Evolutionary conservation across 2,113 vertebrate species (phyloP).

Genomic region (Peromyscus leucopus): DNA sequence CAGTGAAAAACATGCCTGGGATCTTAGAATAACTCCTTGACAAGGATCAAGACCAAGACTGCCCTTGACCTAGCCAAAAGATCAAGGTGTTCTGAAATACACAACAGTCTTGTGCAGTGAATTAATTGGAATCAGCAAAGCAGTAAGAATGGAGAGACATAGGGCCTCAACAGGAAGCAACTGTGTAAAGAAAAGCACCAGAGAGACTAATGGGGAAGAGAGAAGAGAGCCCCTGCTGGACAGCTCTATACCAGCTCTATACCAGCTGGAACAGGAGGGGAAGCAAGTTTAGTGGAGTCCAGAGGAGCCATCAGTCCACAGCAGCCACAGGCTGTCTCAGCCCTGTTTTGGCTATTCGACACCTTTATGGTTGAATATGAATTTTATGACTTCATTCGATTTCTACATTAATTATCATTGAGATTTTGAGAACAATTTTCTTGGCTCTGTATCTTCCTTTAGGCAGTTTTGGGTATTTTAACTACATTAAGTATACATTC

Average conservation of each 20-base stretch:
- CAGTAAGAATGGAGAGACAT: background rate
- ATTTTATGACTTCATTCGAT: background rate
- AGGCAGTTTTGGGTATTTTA: background rate
- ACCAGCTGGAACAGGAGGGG: background rate
- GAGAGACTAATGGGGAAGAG: background rate
- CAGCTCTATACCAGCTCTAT: background rate
- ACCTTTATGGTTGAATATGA: background rate
- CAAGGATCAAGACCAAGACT: background rate
- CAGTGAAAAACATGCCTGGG: background rate
- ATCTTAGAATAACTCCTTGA: background rate
- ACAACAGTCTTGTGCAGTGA: background rate
- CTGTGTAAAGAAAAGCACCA: background rate
- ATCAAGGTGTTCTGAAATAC: background rate
- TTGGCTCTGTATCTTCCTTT: background rate
- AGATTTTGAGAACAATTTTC: background rate
- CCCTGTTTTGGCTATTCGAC: background rate
- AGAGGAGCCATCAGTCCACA: background rate
- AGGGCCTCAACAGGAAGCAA: background rate
- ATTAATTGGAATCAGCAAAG: background rate
- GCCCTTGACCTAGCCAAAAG: background rate
- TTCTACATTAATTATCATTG: background rate
- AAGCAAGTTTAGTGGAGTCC: background rate
- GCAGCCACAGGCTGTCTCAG: background rate
- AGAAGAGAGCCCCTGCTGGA: background rate
- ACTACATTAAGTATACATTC: background rate